Evolutionary conservation across 2,113 vertebrate genomes (phyloP), one percentile per base, ranked within the genome.

Genomic region (Aviceda subcristata): DNA sequence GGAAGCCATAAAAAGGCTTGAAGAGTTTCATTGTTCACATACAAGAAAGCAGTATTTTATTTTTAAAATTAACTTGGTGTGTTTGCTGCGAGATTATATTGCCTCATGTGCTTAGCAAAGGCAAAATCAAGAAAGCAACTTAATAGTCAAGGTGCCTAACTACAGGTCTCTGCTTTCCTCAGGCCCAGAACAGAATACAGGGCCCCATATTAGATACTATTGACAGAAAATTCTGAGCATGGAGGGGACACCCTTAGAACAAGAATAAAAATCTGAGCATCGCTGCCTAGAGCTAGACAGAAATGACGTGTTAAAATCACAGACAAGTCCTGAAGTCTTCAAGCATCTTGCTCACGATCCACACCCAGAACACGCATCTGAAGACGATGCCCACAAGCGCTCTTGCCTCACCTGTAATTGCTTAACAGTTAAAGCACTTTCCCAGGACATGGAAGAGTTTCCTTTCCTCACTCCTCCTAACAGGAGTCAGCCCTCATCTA

Each of bases 351-450:
- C 46, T 92, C 38, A 81, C 0, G 1, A 73, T 46, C 86, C 93
- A 89, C 76, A 74, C 86, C 88, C 75, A 80, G 12, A 79, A 36
- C 11, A 55, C 0, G 0, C 34, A 88, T 3, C 48, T 53, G 24
- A 68, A 92, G 86, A 51, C 1, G 0, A 29, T 80, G 71, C 62
- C 67, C 71, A 77, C 30, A 55, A 69, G 38, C 4, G 1, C 75
- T 90, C 71, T 97, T 94, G 59, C 75, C 32, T 95, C 94, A 95
- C 30, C 41, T 45, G 29, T 20, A n/a, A n/a, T 77, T 92, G 83
- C 71, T 48, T 57, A 92, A 95, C 27, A 51, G 9, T 8, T 24
- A 38, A 87, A 67, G 27, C 20, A 36, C 32, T 71, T 94, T 96
- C 79, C 86, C 59, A 95, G 79, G 68, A 83, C 16, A 86, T 32